phyloP scores from a whole-genome alignment of 2,888 invertebrate species.

The Ophioninae sp. region DNA sequence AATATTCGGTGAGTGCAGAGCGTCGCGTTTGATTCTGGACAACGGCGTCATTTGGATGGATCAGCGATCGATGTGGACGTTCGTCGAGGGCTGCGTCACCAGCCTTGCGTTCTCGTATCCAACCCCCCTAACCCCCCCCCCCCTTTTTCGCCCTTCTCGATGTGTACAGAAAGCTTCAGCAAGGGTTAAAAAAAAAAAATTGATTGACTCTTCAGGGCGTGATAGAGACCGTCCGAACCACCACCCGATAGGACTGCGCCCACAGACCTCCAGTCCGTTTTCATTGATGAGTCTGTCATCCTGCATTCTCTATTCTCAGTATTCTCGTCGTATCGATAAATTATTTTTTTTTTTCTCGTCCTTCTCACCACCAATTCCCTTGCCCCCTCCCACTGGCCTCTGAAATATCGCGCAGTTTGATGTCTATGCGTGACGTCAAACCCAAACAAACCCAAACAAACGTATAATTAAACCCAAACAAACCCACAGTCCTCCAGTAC shows the following conservation, averaged over 20 bases:
- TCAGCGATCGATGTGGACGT: slow-evolving; percentile 69
- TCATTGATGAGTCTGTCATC: slow-evolving; percentile 63
- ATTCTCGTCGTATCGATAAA: slow-evolving; percentile 55
- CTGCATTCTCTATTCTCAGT: slow-evolving; percentile 50
- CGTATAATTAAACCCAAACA: no score
- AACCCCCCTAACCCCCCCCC: no score
- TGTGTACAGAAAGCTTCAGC: slow-evolving; percentile 42
- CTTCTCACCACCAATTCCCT: no score
- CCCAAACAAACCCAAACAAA: no score
- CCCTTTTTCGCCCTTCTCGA: slow-evolving; percentile 15
- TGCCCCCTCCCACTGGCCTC: no score
- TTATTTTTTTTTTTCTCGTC: slow-evolving; percentile 61
- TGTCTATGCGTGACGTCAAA: no score
- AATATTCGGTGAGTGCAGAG: slow-evolving; percentile 69
- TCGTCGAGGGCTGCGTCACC: slow-evolving; percentile 64
- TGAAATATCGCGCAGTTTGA: no score
- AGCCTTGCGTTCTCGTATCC: slow-evolving; percentile 45
- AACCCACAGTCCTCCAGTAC: slow-evolving; percentile 56
- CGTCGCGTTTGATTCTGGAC: slow-evolving; percentile 72
- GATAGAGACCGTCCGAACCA: slow-evolving; percentile 63
- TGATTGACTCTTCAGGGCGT: slow-evolving; percentile 73
- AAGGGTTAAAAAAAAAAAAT: slow-evolving; percentile 70
- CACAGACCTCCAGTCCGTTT: slow-evolving; percentile 57
- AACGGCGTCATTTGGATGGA: slow-evolving; percentile 72
- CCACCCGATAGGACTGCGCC: slow-evolving; percentile 56